These are phyloP conservation scores for Camelus dromedarius DNA, from an alignment of 2,113 vertebrate species.

Conservation along the genomic window DNA sequence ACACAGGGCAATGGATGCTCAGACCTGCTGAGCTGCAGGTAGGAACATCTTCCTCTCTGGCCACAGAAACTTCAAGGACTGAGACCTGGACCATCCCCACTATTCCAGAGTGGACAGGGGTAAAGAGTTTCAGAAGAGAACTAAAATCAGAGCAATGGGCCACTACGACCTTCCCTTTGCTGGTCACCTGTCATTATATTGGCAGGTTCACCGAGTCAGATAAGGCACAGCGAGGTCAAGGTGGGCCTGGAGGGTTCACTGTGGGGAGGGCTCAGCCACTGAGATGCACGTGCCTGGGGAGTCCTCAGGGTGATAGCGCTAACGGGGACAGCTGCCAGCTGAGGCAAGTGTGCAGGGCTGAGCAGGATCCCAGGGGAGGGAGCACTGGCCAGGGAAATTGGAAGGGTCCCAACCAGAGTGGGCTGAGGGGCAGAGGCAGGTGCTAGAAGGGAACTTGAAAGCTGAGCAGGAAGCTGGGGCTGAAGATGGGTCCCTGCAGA, in stretches of 20 bases:
- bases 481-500: not conserved
- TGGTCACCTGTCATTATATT: not conserved
- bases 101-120: not conserved
- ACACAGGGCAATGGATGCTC: accelerated
- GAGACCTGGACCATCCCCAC: not conserved
- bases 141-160: not conserved
- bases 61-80: not conserved
- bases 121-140: not conserved
- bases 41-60: not conserved
- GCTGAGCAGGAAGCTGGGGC: not conserved
- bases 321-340: not conserved
- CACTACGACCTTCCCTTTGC: not conserved
- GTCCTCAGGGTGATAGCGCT: not conserved
- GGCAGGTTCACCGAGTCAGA: accelerated
- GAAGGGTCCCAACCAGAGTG: not conserved
- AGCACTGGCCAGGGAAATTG: too few relatives aligned
- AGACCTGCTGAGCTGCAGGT: too few relatives aligned
- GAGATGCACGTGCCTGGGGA: not conserved
- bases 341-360: too few relatives aligned
- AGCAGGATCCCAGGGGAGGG: not conserved
- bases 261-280: accelerated
- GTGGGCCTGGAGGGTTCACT: not conserved
- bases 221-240: not conserved
- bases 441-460: not conserved
- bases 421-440: not conserved